Base-by-base conservation (phyloP, 2,113 vertebrate species). In the Petroica traversi region DNA sequence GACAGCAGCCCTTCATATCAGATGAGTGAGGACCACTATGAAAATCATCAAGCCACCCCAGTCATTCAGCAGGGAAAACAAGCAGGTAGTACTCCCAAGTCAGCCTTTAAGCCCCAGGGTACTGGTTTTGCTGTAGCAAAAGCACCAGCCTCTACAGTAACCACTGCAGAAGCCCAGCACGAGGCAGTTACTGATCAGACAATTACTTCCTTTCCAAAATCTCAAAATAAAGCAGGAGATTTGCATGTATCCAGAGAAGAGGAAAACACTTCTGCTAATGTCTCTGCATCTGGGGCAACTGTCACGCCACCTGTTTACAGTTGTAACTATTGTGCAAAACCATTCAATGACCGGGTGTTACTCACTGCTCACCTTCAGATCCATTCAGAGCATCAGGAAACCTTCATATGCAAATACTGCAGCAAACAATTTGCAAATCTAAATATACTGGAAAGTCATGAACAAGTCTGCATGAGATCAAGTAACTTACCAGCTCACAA, bases 381-480 rank as follows among this genome's bases (percentile, higher is more conserved):
- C 48, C 99, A 99, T 95, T 98, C 98, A 95, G 98, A 98, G 18
- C 97, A 97, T 69, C 99, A 98, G 93, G 97, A 99, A 98, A 96
- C 98, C 57, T 97, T 99, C 43, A 97, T 98, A 87, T 99, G 99
- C 97, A 99, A 99, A 94, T 98, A 99, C 85, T 99, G 99, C 96
- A 98, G 97, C 96, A 99, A 98, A 85, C 98, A 99, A 54, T 99
- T 99, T 95, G 99, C 99, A 95, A 99, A 98, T 89, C 93, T 97
- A 28, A 99, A 98, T 96, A 97, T 99, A 14, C 89, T 99, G 84
- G 99, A 98, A 68, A 98, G 99, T 91, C 99, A 99, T 0, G 99
- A 99, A 67, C 98, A 99, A 85, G 96, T 98, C 78, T 99, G 99
- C 62, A n/a, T 95, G 94, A 93, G 96, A 77, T 79, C 97, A 8